Base-by-base conservation (phyloP, 35 echinoderm and acorn worm genomes). In the Eucidaris tribuloides region DNA sequence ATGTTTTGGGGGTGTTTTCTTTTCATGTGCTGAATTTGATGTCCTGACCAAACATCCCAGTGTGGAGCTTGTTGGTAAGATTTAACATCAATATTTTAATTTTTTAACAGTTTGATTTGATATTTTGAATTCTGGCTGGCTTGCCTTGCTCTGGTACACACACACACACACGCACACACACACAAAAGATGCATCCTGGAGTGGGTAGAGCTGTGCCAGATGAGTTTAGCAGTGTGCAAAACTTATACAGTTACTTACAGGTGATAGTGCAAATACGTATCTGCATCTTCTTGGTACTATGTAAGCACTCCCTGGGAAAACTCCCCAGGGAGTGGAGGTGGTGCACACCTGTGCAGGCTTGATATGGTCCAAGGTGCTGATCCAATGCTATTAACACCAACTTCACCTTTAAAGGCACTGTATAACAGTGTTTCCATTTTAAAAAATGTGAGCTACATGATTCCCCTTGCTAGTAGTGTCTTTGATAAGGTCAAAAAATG, bases 41-140 rank as follows among this genome's bases (percentile, higher is more conserved):
- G 63, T 22, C 42, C 30, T 7, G 20, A 22, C 19, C 32, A 2
- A 20, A 24, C 46, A 44, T 52, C 55, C 41, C 58, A 93, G 91
- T 93, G 91, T 78, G 91, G 91, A 83, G 85, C 86, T 35, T 93
- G 91, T 58, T 93, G 91, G 91, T 93, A 88, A 93, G 91, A 33
- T 14, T 18, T 81, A 28, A 22, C 20, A 24, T 48, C 5, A 83
- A 20, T 66, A 35, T 42, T 41, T 83, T 65, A 39, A 41, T 39
- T 33, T 31, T 5, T 2, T 29, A 41, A 48, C 11, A 19, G 6
- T 30, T 31, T 55, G 5, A 19, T 86, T 55, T 17, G 55, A 19
- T 30, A 14, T 58, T 14, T 27, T 9, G 0, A 34, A 11, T 32
- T 19, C 9, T 11, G 41, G n/a, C 0, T 83, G 14, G 6, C 18